These are phyloP conservation scores for Acromyrmex charruanus DNA, from an alignment of 1,140 invertebrate species.

Conservation along the genomic window DNA sequence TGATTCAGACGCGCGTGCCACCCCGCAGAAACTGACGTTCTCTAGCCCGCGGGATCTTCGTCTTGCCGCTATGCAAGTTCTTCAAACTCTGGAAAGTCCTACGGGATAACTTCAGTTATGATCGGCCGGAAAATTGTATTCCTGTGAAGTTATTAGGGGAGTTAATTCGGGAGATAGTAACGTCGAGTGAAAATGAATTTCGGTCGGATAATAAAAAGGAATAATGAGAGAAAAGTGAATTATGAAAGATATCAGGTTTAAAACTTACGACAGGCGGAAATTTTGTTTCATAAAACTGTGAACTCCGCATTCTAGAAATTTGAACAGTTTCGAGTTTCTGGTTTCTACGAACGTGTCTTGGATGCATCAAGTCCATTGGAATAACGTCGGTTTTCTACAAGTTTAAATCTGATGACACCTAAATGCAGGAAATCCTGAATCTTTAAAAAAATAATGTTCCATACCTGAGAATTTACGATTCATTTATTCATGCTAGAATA, in stretches of 20 bases:
- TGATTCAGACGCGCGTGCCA: constrained; percentile 79
- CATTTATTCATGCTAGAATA: not conserved
- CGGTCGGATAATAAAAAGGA: not conserved
- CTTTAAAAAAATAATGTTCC: not conserved
- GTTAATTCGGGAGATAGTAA: not conserved
- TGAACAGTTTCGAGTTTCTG: not conserved
- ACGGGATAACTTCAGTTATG: not conserved
- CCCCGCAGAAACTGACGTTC: constrained; percentile 49
- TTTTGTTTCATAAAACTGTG: not conserved
- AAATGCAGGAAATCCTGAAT: not conserved
- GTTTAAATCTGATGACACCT: not conserved
- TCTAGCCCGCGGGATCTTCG: not conserved
- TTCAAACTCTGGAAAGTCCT: not conserved
- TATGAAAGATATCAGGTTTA: not conserved
- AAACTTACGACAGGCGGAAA: not conserved
- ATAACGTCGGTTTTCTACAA: not conserved
- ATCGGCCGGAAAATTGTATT: not conserved
- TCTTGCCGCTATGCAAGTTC: not conserved
- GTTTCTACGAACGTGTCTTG: not conserved
- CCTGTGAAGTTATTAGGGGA: constrained; percentile 28
- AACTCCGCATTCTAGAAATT: not conserved
- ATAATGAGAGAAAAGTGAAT: not conserved
- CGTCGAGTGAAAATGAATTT: constrained; percentile 22
- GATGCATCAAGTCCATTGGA: not conserved
- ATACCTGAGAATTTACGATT: not conserved